Base-by-base conservation (phyloP, 2,797 vertebrate species). In the Gadopsis bispinosus region DNA sequence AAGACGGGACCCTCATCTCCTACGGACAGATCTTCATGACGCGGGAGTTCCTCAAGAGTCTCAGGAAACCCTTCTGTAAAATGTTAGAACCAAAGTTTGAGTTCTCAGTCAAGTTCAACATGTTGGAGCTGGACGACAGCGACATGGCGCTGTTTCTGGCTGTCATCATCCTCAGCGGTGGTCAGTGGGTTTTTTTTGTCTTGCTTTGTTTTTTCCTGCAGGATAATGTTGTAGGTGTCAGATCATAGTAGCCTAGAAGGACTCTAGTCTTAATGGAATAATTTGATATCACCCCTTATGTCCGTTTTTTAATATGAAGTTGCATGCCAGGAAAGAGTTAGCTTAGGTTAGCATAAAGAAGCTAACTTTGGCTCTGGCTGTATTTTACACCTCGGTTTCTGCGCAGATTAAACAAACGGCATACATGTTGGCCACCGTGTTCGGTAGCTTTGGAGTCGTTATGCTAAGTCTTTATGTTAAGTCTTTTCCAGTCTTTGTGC, bases 81-180 rank as follows among this genome's bases (percentile, higher is more conserved):
- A 97, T 99, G 96, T 95, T 99, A 97, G 98, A 99, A 80, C 98
- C 98, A 79, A 99, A 99, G 92, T 99, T 99, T 80, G 98, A 99
- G 90, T 99, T 99, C 89, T 97, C 98, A 33, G 96, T 99, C 88
- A 98, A 98, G 93, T 99, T 99, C 95, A 99, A 99, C 94, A 96
- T 88, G 86, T 94, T 99, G 95, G 98, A 99, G 94, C 92, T 99
- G 90, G 97, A 99, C 19, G 98, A 99, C 95, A 98, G 96, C 6
- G 98, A 99, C 94, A 95, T 99, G 95, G 97, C 98, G 0, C 96
- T 99, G 88, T 99, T 99, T 92, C 96, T 99, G 91, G 97, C 98
- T 31, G 98, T 99, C 90, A 97, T 99, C 77, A 99, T 99, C 90
- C 96, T 99, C 84, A 99, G 98, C n/a, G 98, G 98, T 92, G 98